These are phyloP conservation scores for Aphidius gifuensis DNA, from an alignment of 1,140 invertebrate species.

Conservation along the genomic window DNA sequence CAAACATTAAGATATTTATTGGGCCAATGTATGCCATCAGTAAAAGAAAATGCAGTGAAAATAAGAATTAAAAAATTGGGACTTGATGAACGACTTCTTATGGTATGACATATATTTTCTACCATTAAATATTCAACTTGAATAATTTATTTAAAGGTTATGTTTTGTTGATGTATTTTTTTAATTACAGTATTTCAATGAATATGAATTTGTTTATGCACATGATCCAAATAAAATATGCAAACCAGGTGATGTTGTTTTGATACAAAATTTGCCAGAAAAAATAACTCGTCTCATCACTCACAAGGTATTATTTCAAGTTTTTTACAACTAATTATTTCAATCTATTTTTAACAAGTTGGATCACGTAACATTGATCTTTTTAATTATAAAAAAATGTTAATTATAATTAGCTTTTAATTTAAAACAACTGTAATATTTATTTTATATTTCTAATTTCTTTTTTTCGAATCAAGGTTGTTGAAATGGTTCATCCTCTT, in stretches of 20 bases:
- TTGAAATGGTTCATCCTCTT: conserved; percentile 75
- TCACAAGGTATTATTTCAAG: conserved; percentile 56
- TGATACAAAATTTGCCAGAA: conserved; percentile 70
- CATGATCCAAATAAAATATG: conserved; percentile 73
- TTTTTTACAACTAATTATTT: conserved; percentile 10
- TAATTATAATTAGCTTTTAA: not conserved
- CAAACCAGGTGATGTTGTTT: conserved; percentile 77
- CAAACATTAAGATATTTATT: conserved; percentile 48
- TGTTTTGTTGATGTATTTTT: conserved; percentile 25
- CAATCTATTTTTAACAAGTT: conserved; percentile 8
- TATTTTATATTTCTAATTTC: too few species aligned
- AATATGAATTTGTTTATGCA: conserved; percentile 69
- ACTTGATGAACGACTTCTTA: conserved; percentile 65
- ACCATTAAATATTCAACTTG: conserved; percentile 9
- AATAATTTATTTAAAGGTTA: conserved; percentile 28
- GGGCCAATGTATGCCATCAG: conserved; percentile 69
- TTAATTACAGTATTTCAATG: conserved; percentile 71
- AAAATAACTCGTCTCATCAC: conserved; percentile 74
- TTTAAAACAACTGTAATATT: too few species aligned
- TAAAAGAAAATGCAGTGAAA: conserved; percentile 73
- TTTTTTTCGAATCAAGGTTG: conserved; percentile 49
- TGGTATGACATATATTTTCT: conserved; percentile 56
- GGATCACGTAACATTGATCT: not conserved
- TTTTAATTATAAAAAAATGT: conserved; percentile 5
- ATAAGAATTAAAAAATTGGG: conserved; percentile 68